phyloP scores from a whole-genome alignment of 1,140 invertebrate genomes.

The Ptiloglossa arizonensis region DNA sequence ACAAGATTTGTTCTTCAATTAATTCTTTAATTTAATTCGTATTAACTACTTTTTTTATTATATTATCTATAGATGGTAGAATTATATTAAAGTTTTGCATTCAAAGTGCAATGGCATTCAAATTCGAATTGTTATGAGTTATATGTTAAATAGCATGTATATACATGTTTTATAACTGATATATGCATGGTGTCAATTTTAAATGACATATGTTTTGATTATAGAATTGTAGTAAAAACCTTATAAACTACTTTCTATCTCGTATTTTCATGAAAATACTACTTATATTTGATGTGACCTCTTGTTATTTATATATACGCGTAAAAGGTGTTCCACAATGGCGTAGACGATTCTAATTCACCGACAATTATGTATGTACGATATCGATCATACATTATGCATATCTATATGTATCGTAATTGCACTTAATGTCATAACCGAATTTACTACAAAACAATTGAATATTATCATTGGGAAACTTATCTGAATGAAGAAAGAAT shows the following conservation, averaged over 20 bases:
- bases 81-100: not conserved
- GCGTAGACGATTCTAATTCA: not conserved
- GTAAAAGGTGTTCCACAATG: not conserved
- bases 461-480: not conserved
- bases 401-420: not conserved
- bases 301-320: not conserved
- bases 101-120: not conserved
- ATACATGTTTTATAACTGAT: not conserved
- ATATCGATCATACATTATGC: slow-evolving; percentile 9
- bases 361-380: not conserved
- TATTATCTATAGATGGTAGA: not conserved
- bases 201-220: not conserved
- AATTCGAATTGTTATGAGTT: not conserved
- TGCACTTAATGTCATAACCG: too few species aligned
- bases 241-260: not conserved
- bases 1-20: not conserved
- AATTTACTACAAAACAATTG: not conserved
- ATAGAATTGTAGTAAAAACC: not conserved
- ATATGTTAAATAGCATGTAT: not conserved
- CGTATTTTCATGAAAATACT: not conserved
- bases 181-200: slow-evolving; percentile 1
- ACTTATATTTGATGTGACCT: not conserved
- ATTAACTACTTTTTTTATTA: not conserved
- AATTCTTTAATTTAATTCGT: not conserved
- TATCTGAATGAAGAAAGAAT: not conserved